These are phyloP conservation scores for Blennius ocellaris DNA, from an alignment of 2,113 vertebrate genomes.

Conservation along the genomic window DNA sequence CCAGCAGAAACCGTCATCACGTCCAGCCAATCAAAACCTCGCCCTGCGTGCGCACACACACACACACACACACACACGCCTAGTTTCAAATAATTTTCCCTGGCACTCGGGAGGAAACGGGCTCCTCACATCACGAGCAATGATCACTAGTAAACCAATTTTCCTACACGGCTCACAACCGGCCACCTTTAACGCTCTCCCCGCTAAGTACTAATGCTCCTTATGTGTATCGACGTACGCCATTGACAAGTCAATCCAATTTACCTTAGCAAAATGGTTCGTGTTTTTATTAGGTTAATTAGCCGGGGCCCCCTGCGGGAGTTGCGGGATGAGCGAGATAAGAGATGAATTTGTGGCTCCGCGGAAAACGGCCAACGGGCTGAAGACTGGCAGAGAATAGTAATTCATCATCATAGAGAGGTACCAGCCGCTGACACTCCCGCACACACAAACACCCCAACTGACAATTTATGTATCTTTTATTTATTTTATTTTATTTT, in stretches of 20 bases:
- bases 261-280: conserved; percentile 94
- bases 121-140: not conserved
- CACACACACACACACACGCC: not conserved
- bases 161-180: conserved; percentile 10
- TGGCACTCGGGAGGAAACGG: not conserved
- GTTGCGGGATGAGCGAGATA: conserved; percentile 87
- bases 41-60: not conserved
- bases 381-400: conserved; percentile 38
- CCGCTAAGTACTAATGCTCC: conserved; percentile 69
- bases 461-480: not conserved
- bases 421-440: conserved; percentile 18
- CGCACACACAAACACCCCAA: not conserved
- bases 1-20: not conserved
- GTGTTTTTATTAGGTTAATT: conserved; percentile 99
- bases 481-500: too few species aligned
- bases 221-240: conserved; percentile 84
- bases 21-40: not conserved
- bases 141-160: conserved; percentile 23
- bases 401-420: conserved; percentile 45
- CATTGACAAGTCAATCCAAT: conserved; percentile 98
- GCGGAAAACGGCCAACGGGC: conserved; percentile 55
- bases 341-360: conserved; percentile 78
- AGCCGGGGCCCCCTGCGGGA: conserved; percentile 87
- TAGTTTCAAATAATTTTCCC: conserved; percentile 17
- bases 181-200: conserved; percentile 46